Conservation (phyloP, 2,113 vertebrate genomes). For the Dolichotis patagonum region DNA sequence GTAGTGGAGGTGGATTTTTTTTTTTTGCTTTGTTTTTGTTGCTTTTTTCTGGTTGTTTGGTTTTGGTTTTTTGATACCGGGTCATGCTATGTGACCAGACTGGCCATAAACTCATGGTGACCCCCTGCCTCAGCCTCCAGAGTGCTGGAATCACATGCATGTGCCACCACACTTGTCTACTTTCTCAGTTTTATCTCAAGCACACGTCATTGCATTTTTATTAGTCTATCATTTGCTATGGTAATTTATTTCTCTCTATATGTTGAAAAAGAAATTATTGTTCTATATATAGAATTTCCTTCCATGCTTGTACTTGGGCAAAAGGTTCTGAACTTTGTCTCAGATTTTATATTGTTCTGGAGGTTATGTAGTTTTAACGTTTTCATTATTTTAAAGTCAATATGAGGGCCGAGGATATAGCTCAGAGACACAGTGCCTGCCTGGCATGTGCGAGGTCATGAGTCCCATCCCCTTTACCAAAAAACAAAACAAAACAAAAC, state of each 20-base stretch:
- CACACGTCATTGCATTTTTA: neutral
- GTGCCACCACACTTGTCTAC: neutral
- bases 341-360: neutral
- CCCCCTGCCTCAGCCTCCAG: neutral
- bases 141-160: neutral
- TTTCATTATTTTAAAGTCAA: slow-evolving; percentile 46
- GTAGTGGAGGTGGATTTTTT: neutral
- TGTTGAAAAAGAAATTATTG: neutral
- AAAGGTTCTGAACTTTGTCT: neutral
- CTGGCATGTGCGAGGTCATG: too few species aligned
- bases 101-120: neutral
- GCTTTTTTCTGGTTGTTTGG: neutral
- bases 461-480: too few species aligned
- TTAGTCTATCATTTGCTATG: neutral
- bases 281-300: neutral
- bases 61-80: neutral
- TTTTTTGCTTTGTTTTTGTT: neutral
- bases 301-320: neutral
- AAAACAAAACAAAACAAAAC: too few species aligned
- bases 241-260: neutral
- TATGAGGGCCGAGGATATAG: too few species aligned
- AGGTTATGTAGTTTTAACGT: neutral
- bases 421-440: too few species aligned
- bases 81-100: neutral
- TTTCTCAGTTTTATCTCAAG: slow-evolving; percentile 18